These are phyloP conservation scores for Motacilla tschutschensis DNA, from an alignment of 2,113 vertebrate species.

Conservation along the genomic window DNA sequence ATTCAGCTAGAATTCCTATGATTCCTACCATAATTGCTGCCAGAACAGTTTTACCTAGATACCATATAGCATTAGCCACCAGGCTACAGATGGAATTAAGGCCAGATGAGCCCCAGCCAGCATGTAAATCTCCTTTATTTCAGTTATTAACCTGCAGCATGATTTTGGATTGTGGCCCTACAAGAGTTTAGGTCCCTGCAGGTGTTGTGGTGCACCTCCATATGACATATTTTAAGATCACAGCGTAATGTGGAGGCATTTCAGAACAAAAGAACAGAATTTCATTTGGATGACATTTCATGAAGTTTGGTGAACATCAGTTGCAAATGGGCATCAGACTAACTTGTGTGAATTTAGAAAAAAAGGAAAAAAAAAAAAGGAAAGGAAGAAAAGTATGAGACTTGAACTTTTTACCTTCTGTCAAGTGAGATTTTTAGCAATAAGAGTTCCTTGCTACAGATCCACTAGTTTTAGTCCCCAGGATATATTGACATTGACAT, in stretches of 20 bases:
- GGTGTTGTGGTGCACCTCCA: not conserved
- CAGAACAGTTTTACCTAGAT: not conserved
- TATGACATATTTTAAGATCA: not conserved
- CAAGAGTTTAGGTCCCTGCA: not conserved
- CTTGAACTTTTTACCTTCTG: not conserved
- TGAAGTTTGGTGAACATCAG: not conserved
- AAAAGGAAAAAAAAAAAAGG: no score
- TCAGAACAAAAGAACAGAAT: not conserved
- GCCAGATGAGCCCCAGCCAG: not conserved
- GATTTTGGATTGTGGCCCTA: not conserved
- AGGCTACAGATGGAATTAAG: not conserved
- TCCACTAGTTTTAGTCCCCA: not conserved
- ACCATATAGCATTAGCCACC: not conserved
- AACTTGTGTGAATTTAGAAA: fast-evolving
- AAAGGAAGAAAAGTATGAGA: not conserved
- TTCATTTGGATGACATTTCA: not conserved
- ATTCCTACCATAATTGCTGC: slow-evolving; percentile 24
- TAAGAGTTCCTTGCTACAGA: not conserved
- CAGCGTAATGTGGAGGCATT: not conserved
- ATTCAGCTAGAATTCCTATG: not conserved
- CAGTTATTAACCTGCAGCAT: not conserved
- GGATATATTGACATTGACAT: not conserved
- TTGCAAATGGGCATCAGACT: not conserved
- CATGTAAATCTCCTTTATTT: not conserved
- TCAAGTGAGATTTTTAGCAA: not conserved